phyloP scores from a whole-genome alignment of 64 coral and sea anemone species.

The Dendrophyllia cribrosa region DNA sequence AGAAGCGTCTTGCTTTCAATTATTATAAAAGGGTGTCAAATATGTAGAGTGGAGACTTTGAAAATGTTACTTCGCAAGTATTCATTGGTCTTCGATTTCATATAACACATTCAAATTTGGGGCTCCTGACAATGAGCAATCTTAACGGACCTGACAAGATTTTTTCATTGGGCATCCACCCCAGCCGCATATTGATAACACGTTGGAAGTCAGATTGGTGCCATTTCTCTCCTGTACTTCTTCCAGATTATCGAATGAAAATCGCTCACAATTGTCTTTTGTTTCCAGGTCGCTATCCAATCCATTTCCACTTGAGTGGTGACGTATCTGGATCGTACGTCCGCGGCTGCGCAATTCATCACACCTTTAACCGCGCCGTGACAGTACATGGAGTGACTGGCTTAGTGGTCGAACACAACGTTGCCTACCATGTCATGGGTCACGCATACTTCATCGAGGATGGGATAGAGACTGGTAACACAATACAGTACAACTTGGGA shows the following conservation, averaged over 20 bases:
- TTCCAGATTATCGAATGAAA: neutral
- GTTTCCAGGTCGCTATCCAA: conserved; percentile 82
- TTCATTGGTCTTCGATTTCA: too few relatives aligned
- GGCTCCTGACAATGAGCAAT: too few relatives aligned
- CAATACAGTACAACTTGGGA: conserved; percentile 84
- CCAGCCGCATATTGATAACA: too few relatives aligned
- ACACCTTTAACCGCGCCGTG: conserved; percentile 90
- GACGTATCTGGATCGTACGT: conserved; percentile 87
- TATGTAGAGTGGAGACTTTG: too few relatives aligned
- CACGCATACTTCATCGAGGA: conserved; percentile 92
- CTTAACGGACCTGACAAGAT: too few relatives aligned
- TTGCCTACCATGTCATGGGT: conserved; percentile 79
- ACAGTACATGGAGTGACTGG: conserved; percentile 83
- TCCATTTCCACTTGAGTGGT: conserved; percentile 93
- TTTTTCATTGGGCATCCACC: too few relatives aligned
- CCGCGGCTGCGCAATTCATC: conserved; percentile 86
- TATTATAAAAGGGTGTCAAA: too few relatives aligned
- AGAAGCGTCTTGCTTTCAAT: too few relatives aligned
- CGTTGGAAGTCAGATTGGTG: too few relatives aligned
- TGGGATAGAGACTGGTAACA: conserved; percentile 86
- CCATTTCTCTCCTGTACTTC: too few relatives aligned
- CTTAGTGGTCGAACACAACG: conserved; percentile 82
- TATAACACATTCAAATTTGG: too few relatives aligned
- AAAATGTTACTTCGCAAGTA: too few relatives aligned
- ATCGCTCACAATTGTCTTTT: neutral